Percentiles rank a stretch among this genome's conserved stretches.
These are phyloP conservation scores for Ylistrum balloti DNA, from an alignment of 1,140 invertebrate species.

Conservation along the genomic window DNA sequence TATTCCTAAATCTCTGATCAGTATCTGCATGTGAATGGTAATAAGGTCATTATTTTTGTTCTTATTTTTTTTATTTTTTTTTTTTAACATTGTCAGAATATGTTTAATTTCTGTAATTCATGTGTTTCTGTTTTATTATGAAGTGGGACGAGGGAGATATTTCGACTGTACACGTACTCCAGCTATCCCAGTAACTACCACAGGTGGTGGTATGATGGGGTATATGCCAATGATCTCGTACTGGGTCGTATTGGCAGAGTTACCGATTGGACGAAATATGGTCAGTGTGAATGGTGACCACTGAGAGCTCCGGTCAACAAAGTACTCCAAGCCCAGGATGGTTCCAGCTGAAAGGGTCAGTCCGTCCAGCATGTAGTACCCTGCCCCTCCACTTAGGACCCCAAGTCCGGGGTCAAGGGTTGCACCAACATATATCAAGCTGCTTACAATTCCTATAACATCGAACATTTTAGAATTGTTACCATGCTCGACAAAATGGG, in stretches of 20 bases:
- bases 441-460: background rate
- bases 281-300: background rate
- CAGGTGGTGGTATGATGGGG: background rate
- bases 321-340: background rate
- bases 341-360: background rate
- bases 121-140: too few relatives aligned
- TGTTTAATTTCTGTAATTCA: too few relatives aligned
- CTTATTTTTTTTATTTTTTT: too few relatives aligned
- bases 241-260: background rate
- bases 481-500: too few relatives aligned
- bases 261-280: background rate
- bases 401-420: background rate
- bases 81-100: too few relatives aligned
- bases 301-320: background rate
- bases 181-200: background rate
- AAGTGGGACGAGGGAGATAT: background rate
- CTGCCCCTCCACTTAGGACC: background rate
- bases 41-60: too few relatives aligned
- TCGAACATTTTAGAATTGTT: background rate
- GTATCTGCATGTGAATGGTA: too few relatives aligned
- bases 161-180: background rate
- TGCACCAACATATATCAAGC: background rate
- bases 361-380: background rate
- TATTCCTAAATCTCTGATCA: too few relatives aligned
- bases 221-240: background rate